phyloP scores from a whole-genome alignment of 2,888 invertebrate genomes.

The Drosophila longiperda region DNA sequence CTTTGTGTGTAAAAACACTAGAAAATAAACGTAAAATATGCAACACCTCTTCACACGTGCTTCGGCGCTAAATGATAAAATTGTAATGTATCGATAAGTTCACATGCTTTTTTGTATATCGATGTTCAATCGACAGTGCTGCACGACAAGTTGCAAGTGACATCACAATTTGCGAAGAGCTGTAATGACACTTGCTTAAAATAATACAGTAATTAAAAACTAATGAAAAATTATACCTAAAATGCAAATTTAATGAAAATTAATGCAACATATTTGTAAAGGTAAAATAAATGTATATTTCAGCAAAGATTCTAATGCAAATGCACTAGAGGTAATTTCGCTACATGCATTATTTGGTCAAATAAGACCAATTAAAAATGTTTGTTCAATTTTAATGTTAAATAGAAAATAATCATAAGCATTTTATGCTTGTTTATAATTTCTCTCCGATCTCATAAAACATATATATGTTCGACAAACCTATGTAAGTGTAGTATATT shows the following conservation, averaged over 20 bases:
- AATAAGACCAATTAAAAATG: background rate
- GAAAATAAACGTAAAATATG: slow-evolving; percentile 13
- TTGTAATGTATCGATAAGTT: slow-evolving; percentile 29
- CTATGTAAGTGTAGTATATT: background rate
- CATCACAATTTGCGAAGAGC: slow-evolving; percentile 6
- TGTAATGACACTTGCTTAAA: slow-evolving; percentile 10
- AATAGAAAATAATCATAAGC: background rate
- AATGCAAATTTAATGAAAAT: background rate
- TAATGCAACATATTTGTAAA: background rate
- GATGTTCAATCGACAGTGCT: slow-evolving; percentile 15
- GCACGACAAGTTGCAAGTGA: slow-evolving; percentile 7
- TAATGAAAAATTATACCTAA: no score
- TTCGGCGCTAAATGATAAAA: slow-evolving; percentile 29
- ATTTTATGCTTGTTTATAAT: background rate
- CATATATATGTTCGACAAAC: background rate
- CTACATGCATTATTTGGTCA: background rate
- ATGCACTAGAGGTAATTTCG: background rate
- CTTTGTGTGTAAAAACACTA: slow-evolving; percentile 17
- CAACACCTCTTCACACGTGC: slow-evolving; percentile 55
- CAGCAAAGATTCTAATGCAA: background rate
- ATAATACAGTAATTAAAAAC: background rate
- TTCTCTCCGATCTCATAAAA: background rate
- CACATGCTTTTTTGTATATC: background rate
- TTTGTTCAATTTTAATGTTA: background rate
- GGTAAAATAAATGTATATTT: background rate